phyloP scores from a whole-genome alignment of 2,113 vertebrate species.

The Lophius piscatorius region DNA sequence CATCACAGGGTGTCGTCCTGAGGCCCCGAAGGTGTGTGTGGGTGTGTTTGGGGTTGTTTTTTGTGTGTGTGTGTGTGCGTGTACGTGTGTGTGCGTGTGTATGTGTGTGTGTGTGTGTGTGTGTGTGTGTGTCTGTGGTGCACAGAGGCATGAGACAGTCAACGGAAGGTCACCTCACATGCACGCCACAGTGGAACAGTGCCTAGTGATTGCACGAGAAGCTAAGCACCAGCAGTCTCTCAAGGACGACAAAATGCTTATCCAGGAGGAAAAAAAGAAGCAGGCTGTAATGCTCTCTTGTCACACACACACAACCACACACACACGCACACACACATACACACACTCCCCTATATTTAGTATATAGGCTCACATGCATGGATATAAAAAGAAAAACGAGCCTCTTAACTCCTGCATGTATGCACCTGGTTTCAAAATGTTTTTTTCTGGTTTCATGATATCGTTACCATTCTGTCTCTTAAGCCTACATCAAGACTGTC shows the following conservation, averaged over 20 bases:
- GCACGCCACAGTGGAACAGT: slow-evolving; percentile 67
- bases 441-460: neutral
- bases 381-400: slow-evolving; percentile 36
- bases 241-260: slow-evolving; percentile 81
- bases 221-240: slow-evolving; percentile 75
- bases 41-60: slow-evolving; percentile 2
- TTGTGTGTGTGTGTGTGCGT: slow-evolving; percentile 7
- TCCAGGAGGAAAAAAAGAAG: slow-evolving; percentile 61
- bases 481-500: neutral
- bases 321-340: slow-evolving; percentile 23
- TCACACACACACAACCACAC: slow-evolving; percentile 32
- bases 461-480: neutral
- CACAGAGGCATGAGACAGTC: slow-evolving; percentile 64
- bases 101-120: slow-evolving; percentile 8
- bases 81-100: slow-evolving; percentile 1
- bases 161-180: slow-evolving; percentile 75
- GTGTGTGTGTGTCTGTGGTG: slow-evolving; percentile 24
- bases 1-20: slow-evolving; percentile 61
- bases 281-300: slow-evolving; percentile 54
- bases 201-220: slow-evolving; percentile 60
- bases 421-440: slow-evolving; percentile 12
- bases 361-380: slow-evolving; percentile 17
- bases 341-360: slow-evolving; percentile 19
- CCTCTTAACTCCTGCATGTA: slow-evolving; percentile 27
- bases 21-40: slow-evolving; percentile 42